phyloP scores from a whole-genome alignment of 35 echinoderm and acorn worm species.

The Apostichopus parvimensis region DNA sequence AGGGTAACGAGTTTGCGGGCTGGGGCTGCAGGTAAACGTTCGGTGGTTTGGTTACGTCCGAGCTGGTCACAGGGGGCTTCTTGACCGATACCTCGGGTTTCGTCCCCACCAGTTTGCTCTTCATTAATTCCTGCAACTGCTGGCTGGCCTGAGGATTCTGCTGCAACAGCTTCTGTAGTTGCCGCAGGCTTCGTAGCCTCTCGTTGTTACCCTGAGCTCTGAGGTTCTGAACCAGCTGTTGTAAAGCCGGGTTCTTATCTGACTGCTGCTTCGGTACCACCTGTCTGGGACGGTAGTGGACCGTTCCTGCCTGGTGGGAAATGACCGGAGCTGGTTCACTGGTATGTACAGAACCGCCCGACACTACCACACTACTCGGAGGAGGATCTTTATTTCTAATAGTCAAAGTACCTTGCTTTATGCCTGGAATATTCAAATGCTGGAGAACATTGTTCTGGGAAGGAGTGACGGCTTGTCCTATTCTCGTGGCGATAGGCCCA shows the following conservation, averaged over 20 bases:
- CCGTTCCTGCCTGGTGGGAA: slow-evolving; percentile 38
- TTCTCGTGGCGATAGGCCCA: neutral
- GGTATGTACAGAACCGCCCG: neutral
- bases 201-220: slow-evolving; percentile 15
- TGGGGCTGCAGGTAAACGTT: slow-evolving; percentile 56
- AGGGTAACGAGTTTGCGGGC: slow-evolving; percentile 29
- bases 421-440: neutral
- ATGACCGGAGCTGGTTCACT: slow-evolving; percentile 37
- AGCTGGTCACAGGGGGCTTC: slow-evolving; percentile 2
- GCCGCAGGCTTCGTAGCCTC: slow-evolving; percentile 21
- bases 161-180: slow-evolving; percentile 45
- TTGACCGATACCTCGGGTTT: slow-evolving; percentile 18
- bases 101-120: slow-evolving; percentile 14
- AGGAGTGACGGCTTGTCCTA: neutral
- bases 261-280: neutral
- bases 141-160: slow-evolving; percentile 61
- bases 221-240: slow-evolving; percentile 20
- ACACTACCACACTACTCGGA: no score
- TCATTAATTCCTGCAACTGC: slow-evolving; percentile 39
- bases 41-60: slow-evolving; percentile 30
- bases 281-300: slow-evolving; percentile 32
- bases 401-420: neutral
- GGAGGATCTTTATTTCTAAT: neutral
- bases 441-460: neutral
- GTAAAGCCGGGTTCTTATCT: slow-evolving; percentile 23